Base-by-base conservation (phyloP, 1,140 invertebrate species). In the Lanistes nyassanus region DNA sequence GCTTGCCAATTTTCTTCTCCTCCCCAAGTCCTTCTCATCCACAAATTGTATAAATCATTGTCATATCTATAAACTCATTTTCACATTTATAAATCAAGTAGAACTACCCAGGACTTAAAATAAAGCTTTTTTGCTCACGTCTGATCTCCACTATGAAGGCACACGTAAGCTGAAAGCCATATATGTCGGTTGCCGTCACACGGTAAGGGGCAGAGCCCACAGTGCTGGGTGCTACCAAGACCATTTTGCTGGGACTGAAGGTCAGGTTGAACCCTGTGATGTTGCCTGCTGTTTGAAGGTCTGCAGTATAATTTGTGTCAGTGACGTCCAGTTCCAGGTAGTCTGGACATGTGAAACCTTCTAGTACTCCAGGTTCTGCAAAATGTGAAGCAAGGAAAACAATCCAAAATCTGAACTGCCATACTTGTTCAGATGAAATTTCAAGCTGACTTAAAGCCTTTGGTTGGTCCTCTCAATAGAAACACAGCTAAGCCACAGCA, bases 71-170 rank as follows among this genome's bases (percentile, higher is more conserved):
- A n/a, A n/a, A n/a, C n/a, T n/a, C n/a, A n/a, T n/a, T n/a, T n/a
- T n/a, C n/a, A n/a, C n/a, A n/a, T n/a, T n/a, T n/a, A n/a, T n/a
- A n/a, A n/a, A n/a, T n/a, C n/a, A n/a, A n/a, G n/a, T n/a, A n/a
- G n/a, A n/a, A n/a, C n/a, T n/a, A n/a, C n/a, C 42, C 42, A 47
- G 42, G 9, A 47, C 19, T 16, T 47, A 47, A 47, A 47, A 16
- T 16, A 47, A 16, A 47, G 42, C 42, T 16, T 16, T 47, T 47
- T 47, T 16, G 16, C 60, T 73, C 62, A 79, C 77, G 69, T 69
- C 37, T 62, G 37, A 75, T 76, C 19, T 76, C 62, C 31, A 79
- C 65, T 23, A 76, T 31, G 26, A 76, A 79, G n/a, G 74, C 56
- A 74, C 77, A 79, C 31, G 53, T 39, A 16, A 58, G 39, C 34